phyloP scores from a whole-genome alignment of 2,888 invertebrate genomes.

The Troilus luridus region DNA sequence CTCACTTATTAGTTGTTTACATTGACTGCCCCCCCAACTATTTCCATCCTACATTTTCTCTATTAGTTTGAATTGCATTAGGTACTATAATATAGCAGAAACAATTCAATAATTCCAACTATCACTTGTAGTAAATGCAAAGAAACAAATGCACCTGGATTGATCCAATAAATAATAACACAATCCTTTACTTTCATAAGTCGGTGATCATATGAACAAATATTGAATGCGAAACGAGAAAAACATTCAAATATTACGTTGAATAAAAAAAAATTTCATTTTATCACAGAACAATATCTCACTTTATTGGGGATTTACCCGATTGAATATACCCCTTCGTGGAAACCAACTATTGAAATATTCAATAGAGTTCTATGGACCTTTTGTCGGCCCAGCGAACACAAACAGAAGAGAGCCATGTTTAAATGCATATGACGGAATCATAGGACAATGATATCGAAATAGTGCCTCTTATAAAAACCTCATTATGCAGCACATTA shows the following conservation, averaged over 20 bases:
- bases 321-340: neutral
- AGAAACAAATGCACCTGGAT: too few relatives aligned
- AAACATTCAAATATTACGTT: neutral
- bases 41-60: too few relatives aligned
- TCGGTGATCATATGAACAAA: neutral
- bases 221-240: neutral
- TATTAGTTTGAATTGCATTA: too few relatives aligned
- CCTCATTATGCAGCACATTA: constrained; percentile 33
- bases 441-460: constrained; percentile 28
- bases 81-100: too few relatives aligned
- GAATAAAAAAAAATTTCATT: neutral
- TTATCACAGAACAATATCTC: neutral
- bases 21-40: too few relatives aligned
- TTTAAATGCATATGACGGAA: constrained; percentile 31
- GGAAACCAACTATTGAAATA: constrained; percentile 16
- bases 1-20: too few relatives aligned
- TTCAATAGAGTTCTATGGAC: neutral
- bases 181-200: too few relatives aligned
- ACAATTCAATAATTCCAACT: too few relatives aligned
- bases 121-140: too few relatives aligned
- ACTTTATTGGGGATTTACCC: neutral
- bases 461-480: constrained; percentile 14
- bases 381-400: neutral
- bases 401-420: constrained; percentile 22
- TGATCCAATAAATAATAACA: too few relatives aligned